These are phyloP conservation scores for Phymorhynchus buccinoides DNA, from an alignment of 1,140 invertebrate species.

Conservation along the genomic window DNA sequence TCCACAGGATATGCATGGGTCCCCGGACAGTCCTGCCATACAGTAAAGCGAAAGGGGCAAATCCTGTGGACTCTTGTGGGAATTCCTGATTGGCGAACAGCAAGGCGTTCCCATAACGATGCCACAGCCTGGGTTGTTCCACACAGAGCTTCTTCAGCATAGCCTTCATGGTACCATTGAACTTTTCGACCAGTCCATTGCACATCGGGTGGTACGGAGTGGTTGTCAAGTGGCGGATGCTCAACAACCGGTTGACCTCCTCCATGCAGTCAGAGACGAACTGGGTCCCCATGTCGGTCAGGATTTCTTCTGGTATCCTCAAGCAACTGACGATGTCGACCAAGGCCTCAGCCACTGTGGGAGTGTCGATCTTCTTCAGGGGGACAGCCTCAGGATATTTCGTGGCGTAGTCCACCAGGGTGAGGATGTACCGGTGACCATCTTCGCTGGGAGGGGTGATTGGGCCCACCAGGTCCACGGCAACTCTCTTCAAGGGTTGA, in stretches of 20 bases:
- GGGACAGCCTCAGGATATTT: conserved; percentile 52
- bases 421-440: conserved; percentile 44
- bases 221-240: conserved; percentile 44
- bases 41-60: conserved; percentile 60
- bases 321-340: conserved; percentile 66
- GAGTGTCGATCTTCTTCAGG: conserved; percentile 46
- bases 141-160: conserved; percentile 23
- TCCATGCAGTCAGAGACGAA: conserved; percentile 51
- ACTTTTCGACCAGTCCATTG: conserved; percentile 43
- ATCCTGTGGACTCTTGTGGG: conserved; percentile 51
- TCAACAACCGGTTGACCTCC: conserved; percentile 45
- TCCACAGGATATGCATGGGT: conserved; percentile 52
- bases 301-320: conserved; percentile 67
- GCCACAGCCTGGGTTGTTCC: neutral
- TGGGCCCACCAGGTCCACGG: conserved; percentile 44
- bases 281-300: conserved; percentile 50
- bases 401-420: conserved; percentile 51
- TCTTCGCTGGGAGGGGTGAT: conserved; percentile 26
- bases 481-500: conserved; percentile 37
- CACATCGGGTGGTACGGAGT: conserved; percentile 47
- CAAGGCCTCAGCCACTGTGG: conserved; percentile 49
- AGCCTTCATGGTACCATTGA: conserved; percentile 32
- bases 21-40: conserved; percentile 57
- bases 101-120: conserved; percentile 33
- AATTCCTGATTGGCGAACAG: conserved; percentile 60